A percentile compares a stretch with the other conserved stretches of the same genome.
phyloP scores from a whole-genome alignment of 2,888 invertebrate species.

The Cephus sareptanus region DNA sequence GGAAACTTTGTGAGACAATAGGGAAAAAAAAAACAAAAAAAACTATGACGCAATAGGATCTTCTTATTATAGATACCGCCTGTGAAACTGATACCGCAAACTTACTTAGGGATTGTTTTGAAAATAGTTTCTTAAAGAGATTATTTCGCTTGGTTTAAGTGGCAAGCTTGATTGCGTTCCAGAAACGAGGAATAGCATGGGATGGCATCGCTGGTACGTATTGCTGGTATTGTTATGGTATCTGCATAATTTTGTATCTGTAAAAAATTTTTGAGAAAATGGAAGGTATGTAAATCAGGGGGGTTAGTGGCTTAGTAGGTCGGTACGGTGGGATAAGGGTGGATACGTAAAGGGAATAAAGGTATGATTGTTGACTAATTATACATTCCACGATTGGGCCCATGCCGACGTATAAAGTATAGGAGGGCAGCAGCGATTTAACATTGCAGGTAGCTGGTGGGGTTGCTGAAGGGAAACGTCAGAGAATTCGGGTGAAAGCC shows the following conservation, averaged over 20 bases:
- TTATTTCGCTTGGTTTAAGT: neutral
- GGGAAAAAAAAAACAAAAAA: neutral
- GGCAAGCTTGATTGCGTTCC: neutral
- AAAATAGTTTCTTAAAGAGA: neutral
- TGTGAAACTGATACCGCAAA: constrained; percentile 1
- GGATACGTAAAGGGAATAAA: neutral
- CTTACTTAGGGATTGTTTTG: neutral
- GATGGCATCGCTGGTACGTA: neutral
- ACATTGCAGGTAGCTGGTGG: constrained; percentile 45
- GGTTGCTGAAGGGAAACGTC: constrained; percentile 35
- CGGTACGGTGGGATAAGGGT: neutral
- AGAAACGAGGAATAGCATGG: neutral
- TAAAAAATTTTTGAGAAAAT: neutral
- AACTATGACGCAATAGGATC: neutral
- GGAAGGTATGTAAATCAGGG: constrained; percentile 23
- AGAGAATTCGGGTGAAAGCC: constrained; percentile 37
- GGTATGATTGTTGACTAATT: constrained; percentile 30
- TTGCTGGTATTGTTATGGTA: neutral
- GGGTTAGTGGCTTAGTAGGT: neutral
- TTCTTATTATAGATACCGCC: neutral
- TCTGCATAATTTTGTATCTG: neutral
- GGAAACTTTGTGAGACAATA: neutral
- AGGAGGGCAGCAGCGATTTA: constrained; percentile 36
- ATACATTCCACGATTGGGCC: constrained; percentile 31
- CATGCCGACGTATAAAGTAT: constrained; percentile 17